phyloP scores from a whole-genome alignment of 1,140 invertebrate genomes.

The Leucophenga varia region DNA sequence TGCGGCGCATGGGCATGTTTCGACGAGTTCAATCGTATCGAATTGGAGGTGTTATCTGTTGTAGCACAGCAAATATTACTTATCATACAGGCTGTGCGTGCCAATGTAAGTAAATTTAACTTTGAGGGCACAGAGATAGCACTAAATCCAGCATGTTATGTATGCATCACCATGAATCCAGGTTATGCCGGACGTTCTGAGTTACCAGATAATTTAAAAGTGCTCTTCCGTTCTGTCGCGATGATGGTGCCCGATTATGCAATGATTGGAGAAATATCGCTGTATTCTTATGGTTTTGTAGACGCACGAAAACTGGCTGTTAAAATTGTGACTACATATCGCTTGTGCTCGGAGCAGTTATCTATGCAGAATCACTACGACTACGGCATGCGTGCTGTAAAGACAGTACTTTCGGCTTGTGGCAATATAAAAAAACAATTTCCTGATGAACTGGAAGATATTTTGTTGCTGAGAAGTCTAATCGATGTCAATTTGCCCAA shows the following conservation, averaged over 20 bases:
- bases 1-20: slow-evolving; percentile 93
- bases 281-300: slow-evolving; percentile 87
- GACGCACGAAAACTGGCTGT: slow-evolving; percentile 77
- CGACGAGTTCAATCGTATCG: slow-evolving; percentile 94
- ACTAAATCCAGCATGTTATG: slow-evolving; percentile 79
- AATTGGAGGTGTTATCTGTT: slow-evolving; percentile 82
- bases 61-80: slow-evolving; percentile 82
- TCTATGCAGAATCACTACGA: slow-evolving; percentile 87
- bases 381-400: slow-evolving; percentile 85
- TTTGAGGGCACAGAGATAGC: slow-evolving; percentile 84
- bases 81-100: slow-evolving; percentile 78
- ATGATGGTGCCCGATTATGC: slow-evolving; percentile 96
- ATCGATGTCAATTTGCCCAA: slow-evolving; percentile 93
- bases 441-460: slow-evolving; percentile 78
- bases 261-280: slow-evolving; percentile 86
- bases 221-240: slow-evolving; percentile 86
- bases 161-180: slow-evolving; percentile 94
- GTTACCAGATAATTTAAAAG: slow-evolving; percentile 88
- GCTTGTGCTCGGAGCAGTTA: slow-evolving; percentile 86
- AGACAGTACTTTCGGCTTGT: slow-evolving; percentile 81
- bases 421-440: slow-evolving; percentile 83
- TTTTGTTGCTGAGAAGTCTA: slow-evolving; percentile 78
- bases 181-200: slow-evolving; percentile 73
- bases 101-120: slow-evolving; percentile 69
- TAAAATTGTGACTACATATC: slow-evolving; percentile 88